A percentile compares a stretch with the other conserved stretches of the same genome.
These are phyloP conservation scores for Lithosia quadra DNA, from an alignment of 2,888 invertebrate species.

Conservation along the genomic window DNA sequence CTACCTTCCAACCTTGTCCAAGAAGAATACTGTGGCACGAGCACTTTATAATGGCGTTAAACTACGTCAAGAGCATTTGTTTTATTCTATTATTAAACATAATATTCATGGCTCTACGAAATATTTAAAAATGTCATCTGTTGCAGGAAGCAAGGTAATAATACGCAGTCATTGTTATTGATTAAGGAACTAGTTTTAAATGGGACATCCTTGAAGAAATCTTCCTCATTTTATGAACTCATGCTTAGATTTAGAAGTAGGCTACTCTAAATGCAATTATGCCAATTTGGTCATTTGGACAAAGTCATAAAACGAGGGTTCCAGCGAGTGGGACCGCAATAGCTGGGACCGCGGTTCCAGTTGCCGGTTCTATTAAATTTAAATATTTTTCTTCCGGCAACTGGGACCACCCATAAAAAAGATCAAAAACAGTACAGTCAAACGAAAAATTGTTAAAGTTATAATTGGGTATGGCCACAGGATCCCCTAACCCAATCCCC, in stretches of 20 bases:
- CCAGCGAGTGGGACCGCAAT: too few species aligned
- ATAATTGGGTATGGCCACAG: too few species aligned
- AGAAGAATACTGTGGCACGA: slow-evolving; percentile 42
- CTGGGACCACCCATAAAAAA: too few species aligned
- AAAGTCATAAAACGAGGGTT: too few species aligned
- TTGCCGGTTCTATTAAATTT: too few species aligned
- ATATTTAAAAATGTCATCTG: slow-evolving; percentile 7
- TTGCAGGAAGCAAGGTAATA: slow-evolving; percentile 3
- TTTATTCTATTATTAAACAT: slow-evolving; percentile 13
- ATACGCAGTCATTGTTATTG: slow-evolving; percentile 6
- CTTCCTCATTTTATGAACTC: slow-evolving; percentile 12
- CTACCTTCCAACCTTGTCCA: slow-evolving; percentile 41
- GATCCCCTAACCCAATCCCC: too few species aligned
- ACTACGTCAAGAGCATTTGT: slow-evolving; percentile 16
- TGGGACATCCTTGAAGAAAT: slow-evolving; percentile 13
- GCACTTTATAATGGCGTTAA: slow-evolving; percentile 11
- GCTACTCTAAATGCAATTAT: slow-evolving; percentile 15
- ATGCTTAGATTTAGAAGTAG: slow-evolving; percentile 1
- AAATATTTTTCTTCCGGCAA: too few species aligned
- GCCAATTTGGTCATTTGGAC: slow-evolving; percentile 11
- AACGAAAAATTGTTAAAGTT: too few species aligned
- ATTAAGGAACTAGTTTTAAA: slow-evolving; percentile 14
- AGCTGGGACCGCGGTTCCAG: too few species aligned
- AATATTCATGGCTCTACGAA: slow-evolving; percentile 9
- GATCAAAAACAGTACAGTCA: too few species aligned